Evolutionary conservation across 2,113 vertebrate genomes (phyloP), one percentile per base, ranked within the genome.

Genomic region (Megaceryle torquata): DNA sequence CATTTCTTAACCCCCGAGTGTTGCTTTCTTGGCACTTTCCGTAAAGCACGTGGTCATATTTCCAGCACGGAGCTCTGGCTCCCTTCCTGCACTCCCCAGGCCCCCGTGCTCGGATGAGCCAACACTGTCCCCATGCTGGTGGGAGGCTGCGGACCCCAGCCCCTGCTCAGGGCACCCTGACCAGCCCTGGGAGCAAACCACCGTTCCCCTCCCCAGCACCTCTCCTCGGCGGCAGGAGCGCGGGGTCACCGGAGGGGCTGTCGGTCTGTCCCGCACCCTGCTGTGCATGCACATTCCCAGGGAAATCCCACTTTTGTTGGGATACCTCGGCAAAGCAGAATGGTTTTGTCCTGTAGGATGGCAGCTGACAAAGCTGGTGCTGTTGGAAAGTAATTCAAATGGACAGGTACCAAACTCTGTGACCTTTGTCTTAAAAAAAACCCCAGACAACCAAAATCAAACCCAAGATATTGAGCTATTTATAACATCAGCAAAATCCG

Each of bases 1-100:
- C 90, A 69, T 93, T 77, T 7, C 90, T 72, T 94, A 75, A 89
- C 92, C 89, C 94, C 93, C 90, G 87, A 91, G 95, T 89, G 92
- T 60, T 94, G 93, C 96, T 97, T 91, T 89, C 87, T 71, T 91
- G 92, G 92, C 82, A 22, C 82, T 75, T 91, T 3, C 65, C 11
- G 0, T 50, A 50, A 85, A 85, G 81, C 92, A 76, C 91, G 75
- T 64, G 87, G 69, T 92, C 84, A 51, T 15, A 4, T 84, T 91
- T 81, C 19, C 91, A 67, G 46, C 51, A 14, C 3, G 0, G 29
- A 80, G 77, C 51, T n/a, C 59, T n/a, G 50, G 46, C 70, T 88
- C 82, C 96, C 68, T 70, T 69, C 90, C 87, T 6, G 18, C 2
- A 3, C 28, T 94, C 59, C 54, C 67, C 29, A 24, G 19, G 29